Evolutionary conservation across 30 jellyfish, hydroid and myxozoan species (phyloP), one percentile per base, ranked within the genome.

Genomic region (Cassiopea andromeda): DNA sequence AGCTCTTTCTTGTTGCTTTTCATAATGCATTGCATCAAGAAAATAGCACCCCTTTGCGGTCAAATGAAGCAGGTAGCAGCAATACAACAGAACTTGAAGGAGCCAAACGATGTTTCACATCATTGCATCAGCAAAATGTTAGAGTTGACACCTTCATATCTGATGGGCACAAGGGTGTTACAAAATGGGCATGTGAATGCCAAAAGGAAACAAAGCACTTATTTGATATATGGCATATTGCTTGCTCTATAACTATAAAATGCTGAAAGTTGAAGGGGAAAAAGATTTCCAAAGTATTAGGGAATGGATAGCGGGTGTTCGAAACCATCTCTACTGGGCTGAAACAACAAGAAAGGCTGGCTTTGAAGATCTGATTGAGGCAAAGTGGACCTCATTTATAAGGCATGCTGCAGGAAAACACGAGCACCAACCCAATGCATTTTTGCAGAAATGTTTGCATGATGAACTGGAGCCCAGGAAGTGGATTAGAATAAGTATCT

Each of bases 211-310:
- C 64, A 57, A 64, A 57, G 57, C 85, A 85, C 46, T 85, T 70
- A 18, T 72, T 47, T 70, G 92, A 85, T 75, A 70, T 85, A 12
- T 85, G 92, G 92, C 92, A 85, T 85, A 87, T 70, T 70, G 87
- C 92, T 12, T 43, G 87, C 7, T 38, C 87, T 9, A 49, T 74
- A 14, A 73, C 78, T 27, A 85, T 49, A 85, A 54, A 58, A 13
- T 70, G 7, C n/a, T 50, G 86, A 73, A 85, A 61, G 92, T 80
- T 7, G 78, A 83, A 27, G 38, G 38, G 38, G 38, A 27, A 27
- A 27, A 27, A 27, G 38, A 27, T 27, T 27, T 27, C 38, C 38
- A 27, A 27, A 27, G 38, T 27, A 27, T 27, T 27, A 27, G 38
- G 38, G 38, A 27, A 27, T 27, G 38, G 38, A 27, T 27, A 27